These are phyloP conservation scores for Drosophila algonquin DNA, from an alignment of 2,888 invertebrate genomes.

Conservation along the genomic window DNA sequence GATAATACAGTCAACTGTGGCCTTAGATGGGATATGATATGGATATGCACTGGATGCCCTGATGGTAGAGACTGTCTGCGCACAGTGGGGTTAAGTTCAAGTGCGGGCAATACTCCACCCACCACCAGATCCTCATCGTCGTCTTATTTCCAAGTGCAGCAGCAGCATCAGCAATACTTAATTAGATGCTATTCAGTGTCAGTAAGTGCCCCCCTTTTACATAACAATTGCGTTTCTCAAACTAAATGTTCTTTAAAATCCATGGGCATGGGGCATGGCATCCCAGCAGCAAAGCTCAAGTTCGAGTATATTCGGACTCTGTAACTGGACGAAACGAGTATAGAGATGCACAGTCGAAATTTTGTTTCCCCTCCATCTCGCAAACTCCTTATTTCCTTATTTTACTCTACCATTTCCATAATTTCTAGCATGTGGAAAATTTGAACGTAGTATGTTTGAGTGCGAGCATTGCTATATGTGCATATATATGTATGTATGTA, in stretches of 20 bases:
- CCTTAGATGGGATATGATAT: too few relatives aligned
- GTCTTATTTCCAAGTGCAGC: constrained; percentile 35
- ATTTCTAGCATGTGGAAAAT: too few relatives aligned
- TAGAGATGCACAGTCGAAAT: too few relatives aligned
- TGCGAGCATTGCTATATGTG: constrained; percentile 13
- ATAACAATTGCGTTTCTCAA: constrained; percentile 41
- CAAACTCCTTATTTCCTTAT: too few relatives aligned
- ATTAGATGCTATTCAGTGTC: constrained; percentile 42
- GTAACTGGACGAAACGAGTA: too few relatives aligned
- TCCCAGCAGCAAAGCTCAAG: background rate
- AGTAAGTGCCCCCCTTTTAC: constrained; percentile 38
- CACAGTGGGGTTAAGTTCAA: constrained; percentile 31
- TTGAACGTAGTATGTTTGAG: constrained; percentile 12
- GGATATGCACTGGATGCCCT: too few relatives aligned
- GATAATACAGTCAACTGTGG: too few relatives aligned
- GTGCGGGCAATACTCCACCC: constrained; percentile 31
- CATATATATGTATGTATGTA: background rate
- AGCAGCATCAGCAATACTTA: constrained; percentile 13
- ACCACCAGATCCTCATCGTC: background rate
- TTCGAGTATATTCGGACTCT: too few relatives aligned
- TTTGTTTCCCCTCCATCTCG: too few relatives aligned
- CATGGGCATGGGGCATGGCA: background rate
- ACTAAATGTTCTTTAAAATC: constrained; percentile 36
- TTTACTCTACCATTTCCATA: too few relatives aligned
- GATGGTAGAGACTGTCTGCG: too few relatives aligned